These are phyloP conservation scores for Suncus etruscus DNA, from an alignment of 2,113 vertebrate species.

Conservation along the genomic window DNA sequence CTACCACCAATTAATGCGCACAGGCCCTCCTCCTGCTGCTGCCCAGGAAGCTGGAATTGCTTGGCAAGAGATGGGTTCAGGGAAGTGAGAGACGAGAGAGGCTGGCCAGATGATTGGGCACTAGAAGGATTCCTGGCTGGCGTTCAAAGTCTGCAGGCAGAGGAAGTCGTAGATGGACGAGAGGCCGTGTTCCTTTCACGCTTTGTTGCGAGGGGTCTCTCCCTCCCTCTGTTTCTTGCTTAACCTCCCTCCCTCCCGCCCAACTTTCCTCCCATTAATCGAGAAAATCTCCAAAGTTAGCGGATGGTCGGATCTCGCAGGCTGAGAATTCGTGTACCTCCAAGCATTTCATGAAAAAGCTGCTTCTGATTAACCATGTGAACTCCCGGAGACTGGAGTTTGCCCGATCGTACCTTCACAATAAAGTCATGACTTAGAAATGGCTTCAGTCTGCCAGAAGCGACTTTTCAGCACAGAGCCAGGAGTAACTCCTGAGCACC, in stretches of 20 bases:
- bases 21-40: neutral
- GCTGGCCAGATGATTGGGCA: constrained; percentile 57
- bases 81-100: constrained; percentile 73
- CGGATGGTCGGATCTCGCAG: constrained; percentile 89
- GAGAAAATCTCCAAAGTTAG: constrained; percentile 66
- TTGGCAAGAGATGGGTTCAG: constrained; percentile 41
- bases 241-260: fast-evolving
- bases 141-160: too few relatives aligned
- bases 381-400: constrained; percentile 82
- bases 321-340: constrained; percentile 90
- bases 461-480: too few relatives aligned
- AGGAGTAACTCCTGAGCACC: too few relatives aligned
- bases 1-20: constrained; percentile 50
- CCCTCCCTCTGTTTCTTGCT: constrained; percentile 77
- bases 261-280: constrained; percentile 60
- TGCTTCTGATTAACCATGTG: constrained; percentile 84
- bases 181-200: neutral
- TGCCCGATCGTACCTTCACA: constrained; percentile 83
- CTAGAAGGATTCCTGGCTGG: neutral
- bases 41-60: neutral
- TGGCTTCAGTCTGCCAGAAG: constrained; percentile 41
- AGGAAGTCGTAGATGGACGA: neutral
- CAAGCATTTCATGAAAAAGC: constrained; percentile 88
- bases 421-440: constrained; percentile 88
- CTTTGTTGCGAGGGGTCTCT: constrained; percentile 64